Conservation (phyloP, 2,888 invertebrate species). For the Diarsia rubi region DNA sequence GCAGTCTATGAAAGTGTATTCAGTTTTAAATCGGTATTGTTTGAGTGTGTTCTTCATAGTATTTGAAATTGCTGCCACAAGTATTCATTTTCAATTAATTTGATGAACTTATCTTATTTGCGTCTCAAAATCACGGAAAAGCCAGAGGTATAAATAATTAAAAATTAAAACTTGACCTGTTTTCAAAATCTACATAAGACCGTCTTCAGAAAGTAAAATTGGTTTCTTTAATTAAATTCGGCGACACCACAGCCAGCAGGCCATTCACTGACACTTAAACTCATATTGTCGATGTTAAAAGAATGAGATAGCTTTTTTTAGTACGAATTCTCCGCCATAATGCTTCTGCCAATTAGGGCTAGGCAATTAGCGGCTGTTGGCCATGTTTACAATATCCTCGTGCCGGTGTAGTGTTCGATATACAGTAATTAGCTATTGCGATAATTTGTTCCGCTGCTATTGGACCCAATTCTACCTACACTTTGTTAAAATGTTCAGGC, state of each 20-base stretch:
- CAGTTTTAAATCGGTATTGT: neutral
- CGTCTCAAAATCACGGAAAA: neutral
- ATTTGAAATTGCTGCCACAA: neutral
- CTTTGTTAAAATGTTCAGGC: slow-evolving; percentile 2
- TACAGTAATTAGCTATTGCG: slow-evolving; percentile 56
- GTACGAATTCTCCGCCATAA: slow-evolving; percentile 42
- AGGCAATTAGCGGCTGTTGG: slow-evolving; percentile 55
- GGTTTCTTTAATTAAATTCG: slow-evolving; percentile 37
- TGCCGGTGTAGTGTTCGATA: slow-evolving; percentile 24
- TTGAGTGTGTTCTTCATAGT: neutral
- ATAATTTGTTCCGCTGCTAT: slow-evolving; percentile 44
- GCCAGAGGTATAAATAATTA: slow-evolving; percentile 15
- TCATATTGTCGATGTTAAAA: slow-evolving; percentile 44
- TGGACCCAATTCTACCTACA: slow-evolving; percentile 1
- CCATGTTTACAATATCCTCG: slow-evolving; percentile 55
- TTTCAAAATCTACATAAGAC: slow-evolving; percentile 32
- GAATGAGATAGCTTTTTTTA: slow-evolving; percentile 39
- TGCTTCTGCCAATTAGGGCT: slow-evolving; percentile 57
- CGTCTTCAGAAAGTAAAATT: slow-evolving; percentile 33
- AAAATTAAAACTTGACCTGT: slow-evolving; percentile 29
- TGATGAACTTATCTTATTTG: neutral
- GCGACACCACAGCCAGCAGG: slow-evolving; percentile 16
- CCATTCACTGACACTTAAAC: slow-evolving; percentile 17
- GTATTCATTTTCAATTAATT: neutral
- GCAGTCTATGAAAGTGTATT: too few relatives aligned